A percentile compares a stretch with the other conserved stretches of the same genome.
Evolutionary conservation across 2,113 vertebrate species (phyloP).

Genomic region (Atlantisia rogersi): DNA sequence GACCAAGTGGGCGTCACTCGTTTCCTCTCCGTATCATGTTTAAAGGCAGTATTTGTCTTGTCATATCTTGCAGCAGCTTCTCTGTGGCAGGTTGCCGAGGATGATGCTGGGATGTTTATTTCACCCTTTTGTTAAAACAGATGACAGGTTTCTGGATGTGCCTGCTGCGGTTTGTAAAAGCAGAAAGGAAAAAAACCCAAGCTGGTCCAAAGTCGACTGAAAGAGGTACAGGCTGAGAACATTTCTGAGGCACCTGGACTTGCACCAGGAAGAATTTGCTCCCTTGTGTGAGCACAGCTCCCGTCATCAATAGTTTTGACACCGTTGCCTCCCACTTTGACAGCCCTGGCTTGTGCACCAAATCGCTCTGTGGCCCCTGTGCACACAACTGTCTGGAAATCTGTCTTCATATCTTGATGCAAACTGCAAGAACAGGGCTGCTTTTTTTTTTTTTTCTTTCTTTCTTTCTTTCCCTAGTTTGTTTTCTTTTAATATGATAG

Average conservation of each 20-base stretch:
- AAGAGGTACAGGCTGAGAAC: not conserved
- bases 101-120: slow-evolving; percentile 59
- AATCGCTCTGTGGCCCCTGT: not conserved
- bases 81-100: slow-evolving; percentile 33
- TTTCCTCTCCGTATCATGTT: not conserved
- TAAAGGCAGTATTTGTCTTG: slow-evolving; percentile 36
- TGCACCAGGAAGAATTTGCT: slow-evolving; percentile 24
- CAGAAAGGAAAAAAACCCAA: slow-evolving; percentile 11
- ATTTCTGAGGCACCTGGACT: slow-evolving; percentile 30
- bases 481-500: slow-evolving; percentile 35
- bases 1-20: not conserved
- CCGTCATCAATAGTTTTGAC: not conserved
- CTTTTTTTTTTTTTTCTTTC: not conserved
- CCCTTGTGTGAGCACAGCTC: not conserved
- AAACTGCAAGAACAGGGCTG: not conserved
- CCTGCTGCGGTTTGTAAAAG: not conserved
- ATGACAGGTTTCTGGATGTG: slow-evolving; percentile 60
- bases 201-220: not conserved
- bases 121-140: slow-evolving; percentile 24
- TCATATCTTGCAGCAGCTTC: slow-evolving; percentile 54
- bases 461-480: not conserved
- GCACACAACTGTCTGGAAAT: slow-evolving; percentile 9
- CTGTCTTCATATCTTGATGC: not conserved
- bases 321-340: not conserved
- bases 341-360: not conserved